A percentile compares a stretch with the other conserved stretches of the same genome.
phyloP scores from a whole-genome alignment of 2,888 invertebrate genomes.

The Ellobium chinense region DNA sequence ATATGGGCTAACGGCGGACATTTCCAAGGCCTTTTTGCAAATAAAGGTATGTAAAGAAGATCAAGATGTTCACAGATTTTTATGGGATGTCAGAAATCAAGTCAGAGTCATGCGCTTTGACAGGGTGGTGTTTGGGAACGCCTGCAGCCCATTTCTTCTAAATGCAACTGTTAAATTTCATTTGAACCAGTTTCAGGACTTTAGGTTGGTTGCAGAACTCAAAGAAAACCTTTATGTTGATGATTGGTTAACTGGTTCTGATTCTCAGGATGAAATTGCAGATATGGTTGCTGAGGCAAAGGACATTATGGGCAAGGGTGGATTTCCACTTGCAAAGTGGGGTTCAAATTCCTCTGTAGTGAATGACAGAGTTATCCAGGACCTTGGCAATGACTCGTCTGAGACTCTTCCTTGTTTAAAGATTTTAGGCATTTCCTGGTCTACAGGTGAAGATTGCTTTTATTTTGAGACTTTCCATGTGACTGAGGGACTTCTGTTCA shows the following conservation, averaged over 20 bases:
- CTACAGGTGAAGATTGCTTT: conserved; percentile 42
- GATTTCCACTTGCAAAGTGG: conserved; percentile 50
- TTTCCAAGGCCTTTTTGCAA: conserved; percentile 47
- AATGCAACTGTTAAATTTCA: conserved; percentile 43
- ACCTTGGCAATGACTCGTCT: background rate
- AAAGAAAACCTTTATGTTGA: conserved; percentile 58
- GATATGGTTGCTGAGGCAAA: background rate
- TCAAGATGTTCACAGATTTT: conserved; percentile 46
- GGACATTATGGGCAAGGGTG: background rate
- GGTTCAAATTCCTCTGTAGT: conserved; percentile 41
- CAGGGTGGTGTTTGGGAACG: conserved; percentile 40
- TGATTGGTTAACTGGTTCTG: conserved; percentile 55
- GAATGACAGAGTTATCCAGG: background rate
- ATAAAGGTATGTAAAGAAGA: conserved; percentile 42
- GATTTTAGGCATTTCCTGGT: conserved; percentile 49
- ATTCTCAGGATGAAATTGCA: conserved; percentile 11
- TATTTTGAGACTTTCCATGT: conserved; percentile 27
- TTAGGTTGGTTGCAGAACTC: conserved; percentile 42
- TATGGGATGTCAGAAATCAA: conserved; percentile 34
- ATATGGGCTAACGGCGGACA: conserved; percentile 51
- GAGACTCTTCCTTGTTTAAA: no score
- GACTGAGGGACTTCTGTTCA: background rate
- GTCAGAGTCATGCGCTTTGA: conserved; percentile 33
- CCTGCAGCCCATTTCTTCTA: conserved; percentile 44
- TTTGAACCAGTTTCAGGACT: conserved; percentile 37